Percentiles rank a stretch among this genome's conserved stretches.
Evolutionary conservation across 2,113 vertebrate species (phyloP).

Genomic region (Tachuris rubrigastra): DNA sequence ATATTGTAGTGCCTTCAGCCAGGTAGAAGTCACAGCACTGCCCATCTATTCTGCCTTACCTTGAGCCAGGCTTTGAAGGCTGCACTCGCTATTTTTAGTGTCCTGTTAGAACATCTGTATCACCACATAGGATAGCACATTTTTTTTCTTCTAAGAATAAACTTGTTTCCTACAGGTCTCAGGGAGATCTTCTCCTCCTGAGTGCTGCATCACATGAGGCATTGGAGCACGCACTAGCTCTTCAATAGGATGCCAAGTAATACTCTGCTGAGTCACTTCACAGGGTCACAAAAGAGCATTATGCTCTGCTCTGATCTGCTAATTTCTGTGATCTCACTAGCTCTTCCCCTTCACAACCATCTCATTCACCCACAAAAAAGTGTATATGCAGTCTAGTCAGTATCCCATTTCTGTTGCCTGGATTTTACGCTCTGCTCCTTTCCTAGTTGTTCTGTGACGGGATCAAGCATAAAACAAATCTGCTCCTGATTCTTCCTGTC

Average conservation of each 20-base stretch:
- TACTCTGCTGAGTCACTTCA: background rate
- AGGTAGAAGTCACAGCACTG: background rate
- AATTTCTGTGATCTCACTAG: background rate
- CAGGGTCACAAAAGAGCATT: background rate
- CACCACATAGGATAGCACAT: background rate
- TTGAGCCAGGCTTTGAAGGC: background rate
- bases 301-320: background rate
- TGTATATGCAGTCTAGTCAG: background rate
- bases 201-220: background rate
- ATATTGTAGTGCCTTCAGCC: background rate
- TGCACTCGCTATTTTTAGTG: background rate
- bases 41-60: background rate
- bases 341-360: conserved; percentile 24
- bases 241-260: background rate
- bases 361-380: conserved; percentile 9
- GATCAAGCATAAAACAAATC: conserved; percentile 62
- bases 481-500: conserved; percentile 68
- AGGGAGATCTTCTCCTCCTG: background rate
- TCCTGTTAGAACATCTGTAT: background rate
- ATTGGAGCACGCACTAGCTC: background rate
- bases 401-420: conserved; percentile 4
- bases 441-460: conserved; percentile 24
- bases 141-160: background rate
- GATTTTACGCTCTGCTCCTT: conserved; percentile 43
- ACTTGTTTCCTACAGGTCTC: background rate